phyloP scores from a whole-genome alignment of 2,113 vertebrate species.

The Urocynchramus pylzowi region DNA sequence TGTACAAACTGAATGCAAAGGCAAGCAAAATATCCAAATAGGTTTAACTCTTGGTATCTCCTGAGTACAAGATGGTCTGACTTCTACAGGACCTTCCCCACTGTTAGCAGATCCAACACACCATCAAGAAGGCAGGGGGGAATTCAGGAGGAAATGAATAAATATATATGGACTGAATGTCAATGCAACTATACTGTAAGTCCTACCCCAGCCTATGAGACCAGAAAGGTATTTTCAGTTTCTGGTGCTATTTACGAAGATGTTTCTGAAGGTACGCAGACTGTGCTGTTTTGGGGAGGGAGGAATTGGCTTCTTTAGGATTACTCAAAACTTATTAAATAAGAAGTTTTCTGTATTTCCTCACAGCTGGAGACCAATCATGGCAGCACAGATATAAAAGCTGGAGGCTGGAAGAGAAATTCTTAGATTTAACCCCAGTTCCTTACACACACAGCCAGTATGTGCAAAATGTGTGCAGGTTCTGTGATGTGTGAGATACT shows the following conservation, averaged over 20 bases:
- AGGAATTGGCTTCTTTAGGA: neutral
- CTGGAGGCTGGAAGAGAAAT: neutral
- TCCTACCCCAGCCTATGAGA: neutral
- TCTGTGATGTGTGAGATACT: neutral
- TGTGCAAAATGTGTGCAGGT: neutral
- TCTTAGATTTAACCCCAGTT: neutral
- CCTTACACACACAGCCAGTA: neutral
- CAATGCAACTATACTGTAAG: neutral
- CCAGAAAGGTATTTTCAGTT: neutral
- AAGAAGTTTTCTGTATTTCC: neutral
- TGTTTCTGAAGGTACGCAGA: neutral
- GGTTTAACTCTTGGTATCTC: neutral
- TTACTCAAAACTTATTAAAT: constrained; percentile 3
- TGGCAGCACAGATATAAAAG: neutral
- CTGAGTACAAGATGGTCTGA: neutral
- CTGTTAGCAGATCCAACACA: neutral
- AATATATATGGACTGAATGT: neutral
- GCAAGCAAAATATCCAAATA: neutral
- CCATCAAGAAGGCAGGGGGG: neutral
- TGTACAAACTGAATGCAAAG: neutral
- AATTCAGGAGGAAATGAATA: neutral
- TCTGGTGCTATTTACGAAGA: neutral
- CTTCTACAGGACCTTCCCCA: neutral
- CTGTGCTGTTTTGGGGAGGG: neutral
- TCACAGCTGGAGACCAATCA: neutral